These are phyloP conservation scores for Glomeris maerens DNA, from an alignment of 1,140 invertebrate genomes.

Conservation along the genomic window DNA sequence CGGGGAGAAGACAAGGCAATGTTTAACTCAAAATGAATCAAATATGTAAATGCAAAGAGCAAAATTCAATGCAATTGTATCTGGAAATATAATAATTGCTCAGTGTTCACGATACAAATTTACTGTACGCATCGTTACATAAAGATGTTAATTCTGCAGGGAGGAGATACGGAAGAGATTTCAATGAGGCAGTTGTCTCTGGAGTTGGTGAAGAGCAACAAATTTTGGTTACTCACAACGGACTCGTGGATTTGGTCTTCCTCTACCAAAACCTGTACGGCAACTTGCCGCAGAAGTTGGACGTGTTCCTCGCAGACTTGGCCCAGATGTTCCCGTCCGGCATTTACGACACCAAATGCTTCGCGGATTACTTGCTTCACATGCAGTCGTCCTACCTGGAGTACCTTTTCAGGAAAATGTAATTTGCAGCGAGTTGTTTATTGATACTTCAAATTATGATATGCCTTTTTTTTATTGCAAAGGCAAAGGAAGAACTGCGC, in stretches of 20 bases:
- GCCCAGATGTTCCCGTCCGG: slow-evolving; percentile 34
- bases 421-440: too few species aligned
- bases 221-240: slow-evolving; percentile 38
- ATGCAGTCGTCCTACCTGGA: slow-evolving; percentile 34
- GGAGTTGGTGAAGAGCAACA: slow-evolving; percentile 24
- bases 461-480: background rate
- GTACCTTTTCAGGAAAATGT: slow-evolving; percentile 38
- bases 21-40: slow-evolving; percentile 21
- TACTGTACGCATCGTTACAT: slow-evolving; percentile 26
- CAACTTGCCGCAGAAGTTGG: slow-evolving; percentile 29
- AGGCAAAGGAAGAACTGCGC: slow-evolving; percentile 8
- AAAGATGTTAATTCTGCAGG: slow-evolving; percentile 36
- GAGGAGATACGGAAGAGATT: slow-evolving; percentile 37
- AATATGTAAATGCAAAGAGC: slow-evolving; percentile 3
- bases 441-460: background rate
- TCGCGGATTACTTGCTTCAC: slow-evolving; percentile 32
- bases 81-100: slow-evolving; percentile 21
- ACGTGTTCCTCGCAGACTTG: slow-evolving; percentile 34
- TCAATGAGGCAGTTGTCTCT: slow-evolving; percentile 28
- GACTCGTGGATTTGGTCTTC: slow-evolving; percentile 36
- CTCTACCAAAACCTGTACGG: slow-evolving; percentile 38
- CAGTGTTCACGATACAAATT: background rate
- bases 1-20: slow-evolving; percentile 33
- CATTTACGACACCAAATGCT: slow-evolving; percentile 39
- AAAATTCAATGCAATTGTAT: slow-evolving; percentile 24